phyloP scores from a whole-genome alignment of 2,113 vertebrate genomes.

The Paratilapia polleni region DNA sequence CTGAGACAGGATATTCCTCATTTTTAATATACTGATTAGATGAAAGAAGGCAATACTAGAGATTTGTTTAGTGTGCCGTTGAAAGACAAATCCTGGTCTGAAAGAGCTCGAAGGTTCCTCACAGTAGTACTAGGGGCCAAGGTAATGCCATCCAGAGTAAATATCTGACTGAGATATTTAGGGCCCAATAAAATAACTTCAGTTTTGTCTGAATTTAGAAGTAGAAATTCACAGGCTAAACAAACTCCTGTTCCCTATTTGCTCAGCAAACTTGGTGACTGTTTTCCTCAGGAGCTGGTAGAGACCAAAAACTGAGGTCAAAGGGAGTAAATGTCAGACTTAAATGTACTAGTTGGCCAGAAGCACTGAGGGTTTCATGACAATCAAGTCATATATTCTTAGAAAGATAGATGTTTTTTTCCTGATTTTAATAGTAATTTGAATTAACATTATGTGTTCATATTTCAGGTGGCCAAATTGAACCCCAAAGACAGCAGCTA shows the following conservation, averaged over 20 bases:
- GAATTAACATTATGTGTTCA: not conserved
- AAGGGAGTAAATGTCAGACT: not conserved
- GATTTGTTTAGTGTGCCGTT: not conserved
- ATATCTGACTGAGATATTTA: not conserved
- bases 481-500: slow-evolving; percentile 82
- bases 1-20: not conserved
- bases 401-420: too few relatives aligned
- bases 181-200: not conserved
- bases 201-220: not conserved
- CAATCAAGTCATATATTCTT: not conserved
- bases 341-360: not conserved
- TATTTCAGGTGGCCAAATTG: slow-evolving; percentile 80
- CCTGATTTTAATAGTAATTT: not conserved
- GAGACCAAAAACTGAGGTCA: not conserved
- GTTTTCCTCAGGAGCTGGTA: not conserved
- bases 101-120: not conserved
- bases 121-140: not conserved
- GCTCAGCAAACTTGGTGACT: not conserved
- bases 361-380: too few relatives aligned
- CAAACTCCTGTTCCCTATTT: not conserved
- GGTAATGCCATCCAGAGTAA: not conserved
- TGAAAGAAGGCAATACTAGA: not conserved
- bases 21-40: not conserved
- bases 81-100: not conserved
- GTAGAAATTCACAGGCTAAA: not conserved